Base-by-base conservation (phyloP, 1,140 invertebrate species). In the Bombus huntii region DNA sequence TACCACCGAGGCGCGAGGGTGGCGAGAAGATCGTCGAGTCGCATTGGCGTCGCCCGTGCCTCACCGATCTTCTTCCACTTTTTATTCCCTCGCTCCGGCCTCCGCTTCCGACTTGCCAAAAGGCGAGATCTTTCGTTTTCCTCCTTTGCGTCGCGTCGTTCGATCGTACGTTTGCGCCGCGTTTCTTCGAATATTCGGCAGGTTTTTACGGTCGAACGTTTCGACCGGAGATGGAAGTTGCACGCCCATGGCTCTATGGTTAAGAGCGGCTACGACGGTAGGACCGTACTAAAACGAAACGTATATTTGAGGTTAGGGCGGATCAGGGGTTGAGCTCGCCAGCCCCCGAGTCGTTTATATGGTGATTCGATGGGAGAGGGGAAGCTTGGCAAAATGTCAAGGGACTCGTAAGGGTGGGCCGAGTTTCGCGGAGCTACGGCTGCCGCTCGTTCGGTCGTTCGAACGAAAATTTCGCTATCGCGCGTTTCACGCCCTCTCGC, bases 321-420 rank as follows among this genome's bases (percentile, higher is more conserved):
- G 91, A 92, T 93, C 92, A 91, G 90, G 92, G 91, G 91, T 92
- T 91, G 92, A 85, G 65, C 86, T 75, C 83, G 88, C 86, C 47
- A 88, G 90, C 88, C 84, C 87, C 79, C 74, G 89, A 91, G 90
- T 93, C 92, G 92, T 93, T 93, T 93, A 93, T 93, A 93, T 93
- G 92, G 92, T 93, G 92, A 93, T 92, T 92, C 92, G 78, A 91
- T 91, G 92, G 92, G 92, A n/a, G 59, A 62, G 2, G 59, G 59
- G 92, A 86, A 90, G 91, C 89, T 93, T 93, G 92, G 92, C 92
- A 92, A 92, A 93, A 93, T 92, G 92, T 93, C 92, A 93, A 93
- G 92, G 92, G 92, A 92, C 87, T 92, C 90, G 91, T 92, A 91
- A 92, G 91, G 91, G 89, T 88, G 84, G 82, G 80, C 80, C 82